A percentile compares a stretch with the other conserved stretches of the same genome.
Conservation (phyloP, 2,888 invertebrate species). For the Drosophila colorata region DNA sequence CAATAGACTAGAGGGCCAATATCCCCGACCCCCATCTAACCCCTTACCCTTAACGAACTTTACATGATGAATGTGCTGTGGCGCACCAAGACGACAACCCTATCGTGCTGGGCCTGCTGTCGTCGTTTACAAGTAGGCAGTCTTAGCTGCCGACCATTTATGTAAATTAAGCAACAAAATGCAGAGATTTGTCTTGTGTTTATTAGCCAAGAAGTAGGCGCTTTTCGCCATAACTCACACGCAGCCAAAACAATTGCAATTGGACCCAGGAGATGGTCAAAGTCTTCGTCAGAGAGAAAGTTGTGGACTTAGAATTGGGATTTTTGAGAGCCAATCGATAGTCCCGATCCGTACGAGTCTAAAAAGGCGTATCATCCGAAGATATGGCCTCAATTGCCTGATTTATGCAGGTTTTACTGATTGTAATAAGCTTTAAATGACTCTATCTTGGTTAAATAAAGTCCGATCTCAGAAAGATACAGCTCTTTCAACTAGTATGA, state of each 20-base stretch:
- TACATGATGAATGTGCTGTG: slow-evolving; percentile 65
- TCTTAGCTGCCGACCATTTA: slow-evolving; percentile 63
- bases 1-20: slow-evolving; percentile 47
- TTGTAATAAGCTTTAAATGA: no score
- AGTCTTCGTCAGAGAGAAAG: slow-evolving; percentile 16
- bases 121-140: slow-evolving; percentile 23
- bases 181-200: slow-evolving; percentile 77
- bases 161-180: slow-evolving; percentile 79
- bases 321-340: no score
- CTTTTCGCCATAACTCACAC: slow-evolving; percentile 52
- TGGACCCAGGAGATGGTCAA: slow-evolving; percentile 27
- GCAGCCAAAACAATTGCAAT: slow-evolving; percentile 27
- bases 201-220: slow-evolving; percentile 68
- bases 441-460: no score
- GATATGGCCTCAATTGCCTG: no score
- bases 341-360: no score
- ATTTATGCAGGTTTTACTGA: no score
- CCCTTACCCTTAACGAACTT: slow-evolving; percentile 6
- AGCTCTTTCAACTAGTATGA: no score
- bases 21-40: background rate
- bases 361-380: no score
- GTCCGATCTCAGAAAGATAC: no score
- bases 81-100: slow-evolving; percentile 47
- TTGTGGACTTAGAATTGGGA: no score
- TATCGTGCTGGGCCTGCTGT: slow-evolving; percentile 29